phyloP scores from a whole-genome alignment of 2,797 vertebrate species.

The Odontamblyopus rebecca region DNA sequence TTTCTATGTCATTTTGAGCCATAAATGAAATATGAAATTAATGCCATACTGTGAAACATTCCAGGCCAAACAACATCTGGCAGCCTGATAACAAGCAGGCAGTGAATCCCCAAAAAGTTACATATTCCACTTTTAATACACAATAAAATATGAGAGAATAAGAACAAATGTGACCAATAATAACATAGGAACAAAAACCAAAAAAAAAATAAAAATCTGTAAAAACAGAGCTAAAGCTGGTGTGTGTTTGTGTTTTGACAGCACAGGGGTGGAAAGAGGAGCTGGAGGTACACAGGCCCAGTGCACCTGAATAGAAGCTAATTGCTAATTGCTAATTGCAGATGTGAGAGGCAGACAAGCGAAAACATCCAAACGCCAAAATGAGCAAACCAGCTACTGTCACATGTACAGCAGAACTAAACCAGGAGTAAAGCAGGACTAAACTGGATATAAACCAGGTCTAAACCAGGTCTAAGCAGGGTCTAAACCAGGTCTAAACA shows the following conservation, averaged over 20 bases:
- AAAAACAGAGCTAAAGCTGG: no score
- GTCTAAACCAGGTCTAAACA: background rate
- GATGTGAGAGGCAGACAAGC: slow-evolving; percentile 25
- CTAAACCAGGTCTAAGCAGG: background rate
- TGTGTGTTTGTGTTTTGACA: no score
- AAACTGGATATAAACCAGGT: background rate
- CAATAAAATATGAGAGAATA: no score
- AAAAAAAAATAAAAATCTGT: no score
- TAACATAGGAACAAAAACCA: background rate
- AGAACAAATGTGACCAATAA: no score
- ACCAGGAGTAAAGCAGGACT: background rate
- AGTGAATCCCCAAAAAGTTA: no score
- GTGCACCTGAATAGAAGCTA: slow-evolving; percentile 59
- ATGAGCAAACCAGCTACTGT: background rate
- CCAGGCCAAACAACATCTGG: no score
- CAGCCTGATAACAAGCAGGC: no score
- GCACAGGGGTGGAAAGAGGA: background rate
- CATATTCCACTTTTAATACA: no score
- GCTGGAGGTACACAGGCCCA: slow-evolving; percentile 30
- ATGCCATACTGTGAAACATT: no score
- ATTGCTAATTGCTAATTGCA: slow-evolving; percentile 54
- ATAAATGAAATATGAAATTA: no score
- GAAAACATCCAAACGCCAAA: slow-evolving; percentile 16
- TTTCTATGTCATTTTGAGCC: no score
- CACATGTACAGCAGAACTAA: background rate